Evolutionary conservation across 2,113 vertebrate species (phyloP).

Genomic region (Machaerirhynchus nigripectus): DNA sequence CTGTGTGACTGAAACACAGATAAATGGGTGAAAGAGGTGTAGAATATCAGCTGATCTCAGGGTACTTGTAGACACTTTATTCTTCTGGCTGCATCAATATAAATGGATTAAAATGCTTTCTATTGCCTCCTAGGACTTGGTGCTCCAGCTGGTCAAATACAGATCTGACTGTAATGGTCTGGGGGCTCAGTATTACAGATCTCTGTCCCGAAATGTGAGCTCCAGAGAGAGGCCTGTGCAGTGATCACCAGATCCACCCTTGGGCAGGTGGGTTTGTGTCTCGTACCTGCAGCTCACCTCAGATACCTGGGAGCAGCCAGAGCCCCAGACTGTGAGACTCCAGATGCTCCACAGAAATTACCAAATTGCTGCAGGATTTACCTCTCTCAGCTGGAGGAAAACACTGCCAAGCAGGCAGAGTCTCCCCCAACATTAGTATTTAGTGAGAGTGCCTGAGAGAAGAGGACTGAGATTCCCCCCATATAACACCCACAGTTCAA

Average conservation of each 20-base stretch:
- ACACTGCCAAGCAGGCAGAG: not conserved
- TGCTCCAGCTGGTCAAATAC: not conserved
- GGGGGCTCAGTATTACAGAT: not conserved
- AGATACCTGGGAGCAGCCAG: not conserved
- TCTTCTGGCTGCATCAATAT: not conserved
- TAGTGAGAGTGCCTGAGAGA: not conserved
- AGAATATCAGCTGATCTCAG: not conserved
- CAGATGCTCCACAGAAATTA: not conserved
- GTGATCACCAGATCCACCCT: not conserved
- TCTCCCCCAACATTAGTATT: not conserved
- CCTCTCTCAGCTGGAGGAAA: not conserved
- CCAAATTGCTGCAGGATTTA: not conserved
- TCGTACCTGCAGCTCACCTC: not conserved
- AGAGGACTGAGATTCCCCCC: not conserved
- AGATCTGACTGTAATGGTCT: not conserved
- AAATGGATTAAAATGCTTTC: constrained; percentile 41
- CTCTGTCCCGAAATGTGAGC: not conserved
- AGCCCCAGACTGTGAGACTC: not conserved
- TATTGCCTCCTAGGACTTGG: not conserved
- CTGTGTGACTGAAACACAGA: not conserved
- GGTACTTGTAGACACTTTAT: not conserved
- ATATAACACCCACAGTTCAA: not conserved
- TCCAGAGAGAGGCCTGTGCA: not conserved
- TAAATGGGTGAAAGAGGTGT: not conserved
- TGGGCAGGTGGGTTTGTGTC: not conserved